Evolutionary conservation across 2,113 vertebrate species (phyloP), one percentile per base, ranked within the genome.

Genomic region (Acanthochromis polyacanthus): DNA sequence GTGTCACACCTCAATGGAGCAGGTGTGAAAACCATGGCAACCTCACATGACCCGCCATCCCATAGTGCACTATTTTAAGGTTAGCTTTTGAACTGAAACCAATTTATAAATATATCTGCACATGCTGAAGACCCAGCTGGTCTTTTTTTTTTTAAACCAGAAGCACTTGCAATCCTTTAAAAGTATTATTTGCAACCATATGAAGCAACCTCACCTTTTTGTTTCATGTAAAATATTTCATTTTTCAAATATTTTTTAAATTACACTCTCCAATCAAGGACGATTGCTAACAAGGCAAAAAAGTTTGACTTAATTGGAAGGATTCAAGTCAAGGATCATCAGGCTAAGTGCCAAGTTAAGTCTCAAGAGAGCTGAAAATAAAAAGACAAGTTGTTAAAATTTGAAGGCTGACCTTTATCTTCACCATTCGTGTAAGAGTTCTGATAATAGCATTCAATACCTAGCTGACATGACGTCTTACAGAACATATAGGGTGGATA

Each of bases 1-100:
- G 59, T 60, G 64, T 71, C 62, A 32, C 48, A 45, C 38, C 46
- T 76, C 15, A 6, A 45, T 78, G 70, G 30, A 73, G 32, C 36
- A 50, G 28, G 75, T 56, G 62, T 19, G 69, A 80, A 75, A 78
- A 56, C 83, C 70, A 59, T 57, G 62, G 53, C 55, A 76, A 60
- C 75, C 43, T 48, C 55, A 5, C 0, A 0, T 75, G 66, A 80
- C 62, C 75, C 52, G 17, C 9, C 62, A 23, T 43, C 53, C 30
- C 36, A 10, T 14, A 52, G 64, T 56, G 66, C 17, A 23, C 40
- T 36, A 36, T 36, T 36, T 36, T 36, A 36, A 32, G 7, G 32
- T 36, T 36, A 36, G 32, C 32, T 36, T 8, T 36, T 36, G 32
- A 36, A 36, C 32, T 7, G 32, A 36, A 60, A 23, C 64, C 14